Evolutionary conservation across 2,113 vertebrate species (phyloP).

Genomic region (Amia ocellicauda): DNA sequence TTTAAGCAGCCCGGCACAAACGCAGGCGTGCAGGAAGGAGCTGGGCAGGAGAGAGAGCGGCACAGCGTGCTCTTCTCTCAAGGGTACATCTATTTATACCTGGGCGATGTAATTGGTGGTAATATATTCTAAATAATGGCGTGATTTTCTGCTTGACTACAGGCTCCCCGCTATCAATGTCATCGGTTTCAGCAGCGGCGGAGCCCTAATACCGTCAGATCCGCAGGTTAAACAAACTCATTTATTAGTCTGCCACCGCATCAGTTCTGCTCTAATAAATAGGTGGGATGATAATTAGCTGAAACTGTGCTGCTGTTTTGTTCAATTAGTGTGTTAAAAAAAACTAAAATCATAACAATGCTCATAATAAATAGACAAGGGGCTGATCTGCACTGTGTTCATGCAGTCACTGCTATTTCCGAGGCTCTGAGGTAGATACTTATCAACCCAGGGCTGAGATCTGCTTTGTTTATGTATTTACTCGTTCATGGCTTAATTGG

Average conservation of each 20-base stretch:
- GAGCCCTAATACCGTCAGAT: conserved; percentile 32
- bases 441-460: too few relatives aligned
- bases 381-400: conserved; percentile 19
- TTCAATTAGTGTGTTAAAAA: conserved; percentile 38
- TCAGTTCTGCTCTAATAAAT: conserved; percentile 31
- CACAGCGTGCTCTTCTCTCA: too few relatives aligned
- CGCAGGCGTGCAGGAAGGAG: too few relatives aligned
- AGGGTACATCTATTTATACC: too few relatives aligned
- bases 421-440: too few relatives aligned
- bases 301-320: conserved; percentile 24
- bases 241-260: conserved; percentile 36
- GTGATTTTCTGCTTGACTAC: conserved; percentile 37
- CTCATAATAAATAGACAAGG: conserved; percentile 42
- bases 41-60: too few relatives aligned
- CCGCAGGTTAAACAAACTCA: conserved; percentile 39
- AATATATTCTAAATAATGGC: conserved; percentile 35
- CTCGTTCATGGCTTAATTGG: too few relatives aligned
- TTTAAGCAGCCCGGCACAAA: too few relatives aligned
- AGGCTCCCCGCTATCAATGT: conserved; percentile 16
- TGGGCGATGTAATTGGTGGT: conserved; percentile 20
- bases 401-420: too few relatives aligned
- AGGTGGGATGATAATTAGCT: conserved; percentile 32
- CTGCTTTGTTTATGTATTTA: too few relatives aligned
- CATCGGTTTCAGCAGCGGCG: conserved; percentile 22
- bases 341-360: too few relatives aligned